Evolutionary conservation across 2,113 vertebrate genomes (phyloP), one percentile per base, ranked within the genome.

Genomic region (Microtus oregoni): DNA sequence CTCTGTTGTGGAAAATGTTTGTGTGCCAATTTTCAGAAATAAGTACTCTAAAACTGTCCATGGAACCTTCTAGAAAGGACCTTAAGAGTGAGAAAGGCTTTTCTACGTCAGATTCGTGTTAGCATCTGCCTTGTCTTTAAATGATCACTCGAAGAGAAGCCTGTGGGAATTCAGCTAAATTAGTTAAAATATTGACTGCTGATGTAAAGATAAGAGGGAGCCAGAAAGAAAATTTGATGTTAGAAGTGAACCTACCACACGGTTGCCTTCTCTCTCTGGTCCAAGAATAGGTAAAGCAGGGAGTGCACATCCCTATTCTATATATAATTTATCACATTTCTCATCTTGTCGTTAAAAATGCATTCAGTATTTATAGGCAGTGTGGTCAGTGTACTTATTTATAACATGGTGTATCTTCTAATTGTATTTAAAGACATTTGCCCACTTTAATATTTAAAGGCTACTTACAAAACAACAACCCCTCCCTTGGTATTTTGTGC

Each of bases 11-110:
- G 93, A 98, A 97, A 96, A 76, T 92, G 58, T 95, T 97, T 94
- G 76, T 91, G 78, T 94, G 96, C 96, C 95, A 97, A 94, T 93
- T 98, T 97, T 98, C 96, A 97, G 92, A 97, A 98, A 97, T 98
- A 98, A 98, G 97, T 96, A 72, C 86, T 91, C 94, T 52, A 94
- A 97, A 97, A 93, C 95, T 96, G 96, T 95, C 97, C 97, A 94
- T 78, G 91, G 96, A 97, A 95, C 17, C 26, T 95, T 98, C 97
- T 97, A 97, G 93, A 94, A 98, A 96, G 95, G 91, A 96, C 97
- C 95, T 97, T 73, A 97, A 96, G 96, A 97, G 97, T 97, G 94
- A 94, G 96, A 97, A 97, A 97, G 65, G 67, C 81, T 96, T 78
- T 17, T 92, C 58, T n/a, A 58, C 44, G 22, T 58, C 90, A 41